Conservation (phyloP, 2,888 invertebrate species). For the Glaucopsyche alexis region DNA sequence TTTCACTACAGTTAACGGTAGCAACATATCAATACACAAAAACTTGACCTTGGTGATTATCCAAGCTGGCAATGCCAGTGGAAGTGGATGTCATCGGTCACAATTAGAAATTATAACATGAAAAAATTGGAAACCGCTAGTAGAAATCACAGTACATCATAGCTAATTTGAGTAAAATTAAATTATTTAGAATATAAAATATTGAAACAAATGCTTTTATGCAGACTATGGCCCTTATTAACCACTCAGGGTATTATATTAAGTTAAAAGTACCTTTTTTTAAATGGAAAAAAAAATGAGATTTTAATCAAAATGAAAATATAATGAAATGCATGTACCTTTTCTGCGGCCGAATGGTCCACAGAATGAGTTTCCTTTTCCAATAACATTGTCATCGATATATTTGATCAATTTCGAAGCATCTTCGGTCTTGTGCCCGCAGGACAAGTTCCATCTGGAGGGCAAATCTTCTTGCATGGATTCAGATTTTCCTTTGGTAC, state of each 20-base stretch:
- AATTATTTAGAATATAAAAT: not conserved
- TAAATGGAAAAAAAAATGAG: not conserved
- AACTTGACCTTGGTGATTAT: conserved; percentile 10
- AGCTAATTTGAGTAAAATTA: not conserved
- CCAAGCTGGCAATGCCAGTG: conserved; percentile 1
- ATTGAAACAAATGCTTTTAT: not conserved
- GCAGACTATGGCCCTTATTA: not conserved
- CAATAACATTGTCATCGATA: conserved; percentile 90
- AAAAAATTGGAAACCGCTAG: not conserved
- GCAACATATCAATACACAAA: not conserved
- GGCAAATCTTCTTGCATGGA: conserved; percentile 77
- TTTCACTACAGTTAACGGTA: not conserved
- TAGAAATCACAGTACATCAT: not conserved
- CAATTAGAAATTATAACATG: not conserved
- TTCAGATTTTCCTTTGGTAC: conserved; percentile 74
- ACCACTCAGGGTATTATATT: not conserved
- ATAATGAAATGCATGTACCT: conserved; percentile 71
- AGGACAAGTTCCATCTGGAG: conserved; percentile 64
- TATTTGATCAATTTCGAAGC: conserved; percentile 86
- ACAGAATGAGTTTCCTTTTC: conserved; percentile 88
- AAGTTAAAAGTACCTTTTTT: not conserved
- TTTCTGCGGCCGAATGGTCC: conserved; percentile 91
- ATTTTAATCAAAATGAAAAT: conserved; percentile 3
- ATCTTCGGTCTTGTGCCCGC: conserved; percentile 82
- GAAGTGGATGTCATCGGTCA: not conserved